phyloP scores from a whole-genome alignment of 2,797 vertebrate species.

The Sandelia bainsii region DNA sequence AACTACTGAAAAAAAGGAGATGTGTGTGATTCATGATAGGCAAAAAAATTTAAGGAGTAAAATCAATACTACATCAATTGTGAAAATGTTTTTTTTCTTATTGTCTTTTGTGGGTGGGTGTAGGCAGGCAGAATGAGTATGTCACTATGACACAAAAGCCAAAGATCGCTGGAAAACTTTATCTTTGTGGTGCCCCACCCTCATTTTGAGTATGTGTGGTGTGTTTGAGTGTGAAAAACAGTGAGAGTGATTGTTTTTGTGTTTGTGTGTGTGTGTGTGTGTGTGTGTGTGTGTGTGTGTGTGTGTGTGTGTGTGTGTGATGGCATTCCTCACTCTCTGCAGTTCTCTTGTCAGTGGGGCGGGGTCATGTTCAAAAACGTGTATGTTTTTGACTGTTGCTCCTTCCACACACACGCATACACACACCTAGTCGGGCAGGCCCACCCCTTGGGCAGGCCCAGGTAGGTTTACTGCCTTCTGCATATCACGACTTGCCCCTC shows the following conservation, averaged over 20 bases:
- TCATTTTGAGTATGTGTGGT: slow-evolving; percentile 6
- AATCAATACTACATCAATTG: too few relatives aligned
- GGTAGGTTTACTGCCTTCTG: slow-evolving; percentile 38
- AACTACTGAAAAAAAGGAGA: neutral
- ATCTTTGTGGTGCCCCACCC: slow-evolving; percentile 9
- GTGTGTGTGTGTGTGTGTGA: slow-evolving; percentile 4
- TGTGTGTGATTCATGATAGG: neutral
- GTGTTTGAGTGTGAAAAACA: slow-evolving; percentile 1
- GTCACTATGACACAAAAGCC: neutral
- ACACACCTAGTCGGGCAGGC: slow-evolving; percentile 34
- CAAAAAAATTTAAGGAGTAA: too few relatives aligned
- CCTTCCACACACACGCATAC: slow-evolving; percentile 11
- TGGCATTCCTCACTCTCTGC: slow-evolving; percentile 33
- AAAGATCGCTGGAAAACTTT: slow-evolving; percentile 11
- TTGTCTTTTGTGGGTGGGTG: too few relatives aligned
- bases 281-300: neutral
- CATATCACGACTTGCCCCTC: slow-evolving; percentile 64
- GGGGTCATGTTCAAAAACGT: slow-evolving; percentile 20
- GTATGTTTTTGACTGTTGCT: slow-evolving; percentile 11
- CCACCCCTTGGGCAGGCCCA: slow-evolving; percentile 18
- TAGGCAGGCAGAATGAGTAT: neutral
- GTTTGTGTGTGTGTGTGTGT: slow-evolving; percentile 1
- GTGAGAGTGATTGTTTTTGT: slow-evolving; percentile 30
- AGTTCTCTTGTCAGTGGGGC: slow-evolving; percentile 4
- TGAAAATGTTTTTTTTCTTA: too few relatives aligned